These are phyloP conservation scores for Ophion obscuratus DNA, from an alignment of 2,888 invertebrate genomes.

Conservation along the genomic window DNA sequence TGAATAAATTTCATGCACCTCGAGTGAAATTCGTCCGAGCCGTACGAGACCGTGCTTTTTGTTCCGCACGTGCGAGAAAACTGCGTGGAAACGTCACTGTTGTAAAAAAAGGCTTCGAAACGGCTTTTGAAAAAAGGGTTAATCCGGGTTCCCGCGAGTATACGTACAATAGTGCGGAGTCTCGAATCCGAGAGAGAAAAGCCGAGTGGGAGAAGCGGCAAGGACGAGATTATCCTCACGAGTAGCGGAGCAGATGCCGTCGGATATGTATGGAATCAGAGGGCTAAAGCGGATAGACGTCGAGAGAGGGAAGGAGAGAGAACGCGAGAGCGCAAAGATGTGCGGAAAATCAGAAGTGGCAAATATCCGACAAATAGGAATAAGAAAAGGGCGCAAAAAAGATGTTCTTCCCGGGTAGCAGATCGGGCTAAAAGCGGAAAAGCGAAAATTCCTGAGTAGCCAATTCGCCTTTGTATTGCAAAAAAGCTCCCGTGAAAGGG, in stretches of 20 bases:
- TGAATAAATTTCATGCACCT: not conserved
- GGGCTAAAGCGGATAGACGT: slow-evolving; percentile 48
- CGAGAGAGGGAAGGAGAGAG: slow-evolving; percentile 33
- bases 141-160: slow-evolving; percentile 54
- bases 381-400: slow-evolving; percentile 31
- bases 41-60: not conserved
- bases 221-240: slow-evolving; percentile 60
- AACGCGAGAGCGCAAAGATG: slow-evolving; percentile 36
- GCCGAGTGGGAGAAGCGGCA: slow-evolving; percentile 39
- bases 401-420: slow-evolving; percentile 28
- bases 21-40: not conserved
- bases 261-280: slow-evolving; percentile 42
- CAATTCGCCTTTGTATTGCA: slow-evolving; percentile 32
- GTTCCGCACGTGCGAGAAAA: not conserved
- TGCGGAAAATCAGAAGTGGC: slow-evolving; percentile 56
- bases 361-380: slow-evolving; percentile 45
- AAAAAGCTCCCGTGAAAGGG: slow-evolving; percentile 8
- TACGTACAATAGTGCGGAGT: slow-evolving; percentile 21
- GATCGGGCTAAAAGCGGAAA: slow-evolving; percentile 43
- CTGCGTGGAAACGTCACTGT: not conserved
- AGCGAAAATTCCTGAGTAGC: slow-evolving; percentile 52
- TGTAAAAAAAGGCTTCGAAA: slow-evolving; percentile 26
- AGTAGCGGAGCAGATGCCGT: slow-evolving; percentile 54
- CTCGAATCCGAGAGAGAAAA: slow-evolving; percentile 24
- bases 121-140: slow-evolving; percentile 52